Evolutionary conservation across 2,797 vertebrate genomes (phyloP).

Genomic region (Aphelocoma californica): DNA sequence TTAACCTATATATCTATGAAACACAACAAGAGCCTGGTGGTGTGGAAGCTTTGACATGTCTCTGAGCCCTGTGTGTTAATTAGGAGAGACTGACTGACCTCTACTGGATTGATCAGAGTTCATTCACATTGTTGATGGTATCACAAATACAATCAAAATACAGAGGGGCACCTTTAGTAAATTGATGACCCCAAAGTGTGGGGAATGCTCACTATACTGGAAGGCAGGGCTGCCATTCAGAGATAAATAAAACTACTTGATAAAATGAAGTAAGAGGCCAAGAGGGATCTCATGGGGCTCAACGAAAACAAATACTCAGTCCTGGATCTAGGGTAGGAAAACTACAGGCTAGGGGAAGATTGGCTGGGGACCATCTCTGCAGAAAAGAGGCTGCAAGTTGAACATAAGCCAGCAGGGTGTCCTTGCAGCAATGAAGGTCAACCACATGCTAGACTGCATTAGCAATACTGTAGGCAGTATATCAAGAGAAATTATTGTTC

Average conservation of each 20-base stretch:
- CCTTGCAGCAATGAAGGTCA: neutral
- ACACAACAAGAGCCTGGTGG: neutral
- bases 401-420: neutral
- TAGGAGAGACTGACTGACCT: neutral
- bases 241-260: neutral
- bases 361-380: neutral
- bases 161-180: neutral
- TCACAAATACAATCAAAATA: neutral
- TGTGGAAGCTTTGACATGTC: neutral
- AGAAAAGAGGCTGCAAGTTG: neutral
- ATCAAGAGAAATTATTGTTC: neutral
- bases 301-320: neutral
- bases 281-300: neutral
- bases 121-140: rapidly evolving
- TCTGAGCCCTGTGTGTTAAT: neutral
- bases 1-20: neutral
- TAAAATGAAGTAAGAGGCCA: neutral
- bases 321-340: neutral
- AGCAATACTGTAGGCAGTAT: neutral
- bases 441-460: neutral
- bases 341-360: neutral
- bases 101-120: neutral
- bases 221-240: neutral
- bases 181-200: neutral
- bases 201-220: neutral